These are phyloP conservation scores for Idaea aversata DNA, from an alignment of 2,888 invertebrate species.

Conservation along the genomic window DNA sequence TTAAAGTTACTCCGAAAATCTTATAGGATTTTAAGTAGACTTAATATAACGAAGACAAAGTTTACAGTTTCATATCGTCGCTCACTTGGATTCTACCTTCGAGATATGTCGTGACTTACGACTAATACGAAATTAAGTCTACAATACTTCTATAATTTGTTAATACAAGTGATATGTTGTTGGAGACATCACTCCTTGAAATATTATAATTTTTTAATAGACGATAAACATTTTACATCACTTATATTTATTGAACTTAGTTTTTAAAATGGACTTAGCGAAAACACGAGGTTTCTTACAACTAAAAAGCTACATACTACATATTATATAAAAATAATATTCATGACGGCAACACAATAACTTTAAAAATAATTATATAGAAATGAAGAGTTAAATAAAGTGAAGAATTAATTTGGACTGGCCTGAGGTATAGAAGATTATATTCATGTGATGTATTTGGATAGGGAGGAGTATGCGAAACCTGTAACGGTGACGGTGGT, in stretches of 20 bases:
- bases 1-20: constrained; percentile 35
- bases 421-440: constrained; percentile 12
- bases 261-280: constrained; percentile 62
- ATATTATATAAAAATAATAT: constrained; percentile 45
- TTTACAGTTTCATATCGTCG: constrained; percentile 35
- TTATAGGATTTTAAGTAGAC: constrained; percentile 34
- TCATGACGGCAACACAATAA: constrained; percentile 52
- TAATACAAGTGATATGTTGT: constrained; percentile 80
- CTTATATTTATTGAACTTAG: constrained; percentile 62
- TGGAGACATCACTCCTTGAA: constrained; percentile 74
- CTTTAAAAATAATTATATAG: constrained; percentile 32
- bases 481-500: constrained; percentile 37
- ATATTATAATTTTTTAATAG: constrained; percentile 63
- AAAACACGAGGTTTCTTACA: constrained; percentile 56
- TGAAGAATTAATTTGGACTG: constrained; percentile 18
- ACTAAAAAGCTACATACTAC: constrained; percentile 63
- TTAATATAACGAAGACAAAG: constrained; percentile 44
- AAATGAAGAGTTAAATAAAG: constrained; percentile 30
- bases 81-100: constrained; percentile 47
- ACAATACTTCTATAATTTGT: constrained; percentile 71
- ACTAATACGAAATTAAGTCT: constrained; percentile 71
- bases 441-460: constrained; percentile 51
- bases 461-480: constrained; percentile 45
- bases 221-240: constrained; percentile 55
- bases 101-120: constrained; percentile 70